These are phyloP conservation scores for Laothoe populi DNA, from an alignment of 2,888 invertebrate genomes.

Conservation along the genomic window DNA sequence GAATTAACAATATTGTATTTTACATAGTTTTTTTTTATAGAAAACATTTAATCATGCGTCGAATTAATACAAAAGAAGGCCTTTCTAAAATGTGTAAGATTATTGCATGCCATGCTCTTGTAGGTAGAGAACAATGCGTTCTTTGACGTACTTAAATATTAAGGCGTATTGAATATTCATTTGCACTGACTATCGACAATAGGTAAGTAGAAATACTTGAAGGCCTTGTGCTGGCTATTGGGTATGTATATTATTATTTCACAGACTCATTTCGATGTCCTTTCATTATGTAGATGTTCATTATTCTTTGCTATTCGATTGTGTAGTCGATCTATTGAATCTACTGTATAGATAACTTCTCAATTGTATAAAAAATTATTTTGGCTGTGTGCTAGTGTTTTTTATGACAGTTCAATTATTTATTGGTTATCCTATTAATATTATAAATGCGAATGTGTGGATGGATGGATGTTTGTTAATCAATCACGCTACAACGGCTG, in stretches of 20 bases:
- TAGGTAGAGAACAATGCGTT: constrained; percentile 23
- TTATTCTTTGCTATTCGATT: background rate
- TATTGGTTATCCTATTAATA: too few species aligned
- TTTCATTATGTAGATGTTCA: background rate
- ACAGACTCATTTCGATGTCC: background rate
- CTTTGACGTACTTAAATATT: constrained; percentile 21
- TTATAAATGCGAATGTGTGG: too few species aligned
- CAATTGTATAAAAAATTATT: background rate
- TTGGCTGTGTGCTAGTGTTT: too few species aligned
- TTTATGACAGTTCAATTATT: too few species aligned
- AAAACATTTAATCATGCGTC: too few species aligned
- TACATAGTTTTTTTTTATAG: too few species aligned
- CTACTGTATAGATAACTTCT: background rate
- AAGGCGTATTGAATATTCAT: constrained; percentile 27
- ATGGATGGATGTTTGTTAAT: too few species aligned
- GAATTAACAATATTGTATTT: too few species aligned
- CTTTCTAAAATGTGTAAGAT: constrained; percentile 5
- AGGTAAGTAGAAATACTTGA: constrained; percentile 8
- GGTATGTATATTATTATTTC: constrained; percentile 18
- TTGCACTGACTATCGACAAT: constrained; percentile 10
- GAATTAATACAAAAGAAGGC: too few species aligned
- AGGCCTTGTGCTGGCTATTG: constrained; percentile 14
- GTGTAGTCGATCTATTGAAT: background rate
- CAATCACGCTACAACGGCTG: too few species aligned
- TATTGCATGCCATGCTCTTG: constrained; percentile 32